phyloP scores from a whole-genome alignment of 2,888 invertebrate genomes.

The Ochropleura leucogaster region DNA sequence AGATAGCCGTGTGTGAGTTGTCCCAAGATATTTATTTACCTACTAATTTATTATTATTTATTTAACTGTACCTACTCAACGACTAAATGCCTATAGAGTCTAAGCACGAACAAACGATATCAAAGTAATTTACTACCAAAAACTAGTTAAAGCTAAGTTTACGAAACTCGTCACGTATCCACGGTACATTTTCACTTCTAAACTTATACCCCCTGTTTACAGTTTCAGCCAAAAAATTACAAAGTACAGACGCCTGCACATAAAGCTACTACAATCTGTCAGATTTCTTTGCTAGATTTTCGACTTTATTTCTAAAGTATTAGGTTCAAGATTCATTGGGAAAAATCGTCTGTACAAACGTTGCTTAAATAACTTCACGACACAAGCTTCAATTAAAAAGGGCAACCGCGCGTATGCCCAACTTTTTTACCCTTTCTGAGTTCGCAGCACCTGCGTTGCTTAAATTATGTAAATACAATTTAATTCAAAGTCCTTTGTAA shows the following conservation, averaged over 20 bases:
- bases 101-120: not conserved
- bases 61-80: not conserved
- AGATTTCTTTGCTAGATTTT: too few species aligned
- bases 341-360: too few species aligned
- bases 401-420: constrained; percentile 66
- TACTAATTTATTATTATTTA: too few species aligned
- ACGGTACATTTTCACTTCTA: constrained; percentile 26
- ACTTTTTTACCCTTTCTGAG: constrained; percentile 79
- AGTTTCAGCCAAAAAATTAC: constrained; percentile 57
- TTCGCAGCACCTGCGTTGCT: constrained; percentile 77
- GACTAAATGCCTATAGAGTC: not conserved
- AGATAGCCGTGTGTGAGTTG: too few species aligned
- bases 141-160: constrained; percentile 15
- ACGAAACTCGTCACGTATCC: constrained; percentile 23
- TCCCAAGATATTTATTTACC: too few species aligned
- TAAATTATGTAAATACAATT: constrained; percentile 83
- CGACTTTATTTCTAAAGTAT: too few species aligned
- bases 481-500: constrained; percentile 76
- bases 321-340: too few species aligned
- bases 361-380: constrained; percentile 66
- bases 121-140: constrained; percentile 5
- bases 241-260: too few species aligned
- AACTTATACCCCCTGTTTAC: constrained; percentile 48
- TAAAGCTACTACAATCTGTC: too few species aligned
- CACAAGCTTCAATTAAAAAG: constrained; percentile 68